A percentile compares a stretch with the other conserved stretches of the same genome.
phyloP scores from a whole-genome alignment of 2,113 vertebrate species.

The Rhadina sibilatrix region DNA sequence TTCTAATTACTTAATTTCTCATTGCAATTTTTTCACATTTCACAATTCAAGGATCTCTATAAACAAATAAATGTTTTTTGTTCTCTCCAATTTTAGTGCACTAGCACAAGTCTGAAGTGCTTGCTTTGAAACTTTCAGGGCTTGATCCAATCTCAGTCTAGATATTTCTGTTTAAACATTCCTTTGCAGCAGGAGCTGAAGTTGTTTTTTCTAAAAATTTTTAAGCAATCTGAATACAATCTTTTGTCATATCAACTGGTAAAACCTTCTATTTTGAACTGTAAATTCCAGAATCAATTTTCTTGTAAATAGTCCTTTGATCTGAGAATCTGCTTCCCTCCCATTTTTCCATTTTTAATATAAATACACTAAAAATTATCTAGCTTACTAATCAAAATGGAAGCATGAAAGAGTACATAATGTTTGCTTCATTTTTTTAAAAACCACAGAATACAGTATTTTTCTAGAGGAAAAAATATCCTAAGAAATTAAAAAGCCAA shows the following conservation, averaged over 20 bases:
- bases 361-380: not conserved
- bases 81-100: not conserved
- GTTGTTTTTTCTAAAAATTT: not conserved
- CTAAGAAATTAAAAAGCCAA: not conserved
- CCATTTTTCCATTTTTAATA: not conserved
- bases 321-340: not conserved
- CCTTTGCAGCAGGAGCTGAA: slow-evolving; percentile 21
- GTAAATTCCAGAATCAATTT: not conserved
- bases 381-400: not conserved
- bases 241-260: not conserved
- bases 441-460: not conserved
- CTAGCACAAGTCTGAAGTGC: not conserved
- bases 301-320: not conserved
- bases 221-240: not conserved
- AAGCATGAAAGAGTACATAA: not conserved
- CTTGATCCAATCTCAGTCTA: not conserved
- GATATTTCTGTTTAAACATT: slow-evolving; percentile 37
- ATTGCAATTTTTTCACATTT: not conserved
- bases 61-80: not conserved
- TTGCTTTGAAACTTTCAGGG: not conserved
- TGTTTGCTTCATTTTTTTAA: not conserved
- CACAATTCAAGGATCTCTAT: not conserved
- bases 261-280: not conserved
- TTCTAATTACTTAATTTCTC: not conserved
- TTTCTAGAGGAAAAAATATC: not conserved